These are phyloP conservation scores for Patella caerulea DNA, from an alignment of 2,888 invertebrate genomes.

Conservation along the genomic window DNA sequence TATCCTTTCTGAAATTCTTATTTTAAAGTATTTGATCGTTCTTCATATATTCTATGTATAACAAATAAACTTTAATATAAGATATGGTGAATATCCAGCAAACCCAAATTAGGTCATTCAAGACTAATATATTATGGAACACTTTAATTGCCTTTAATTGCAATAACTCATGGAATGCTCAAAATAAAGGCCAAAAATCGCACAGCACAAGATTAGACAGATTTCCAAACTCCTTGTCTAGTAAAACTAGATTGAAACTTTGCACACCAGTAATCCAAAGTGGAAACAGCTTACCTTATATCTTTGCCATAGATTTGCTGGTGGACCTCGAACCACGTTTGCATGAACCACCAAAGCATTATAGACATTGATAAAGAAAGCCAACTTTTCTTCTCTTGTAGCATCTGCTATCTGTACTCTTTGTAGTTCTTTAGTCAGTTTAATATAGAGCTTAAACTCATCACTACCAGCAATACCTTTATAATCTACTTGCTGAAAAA, in stretches of 20 bases:
- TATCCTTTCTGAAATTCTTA: background rate
- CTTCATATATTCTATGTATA: background rate
- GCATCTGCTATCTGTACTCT: constrained; percentile 61
- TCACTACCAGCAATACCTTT: constrained; percentile 67
- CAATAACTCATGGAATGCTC: too few species aligned
- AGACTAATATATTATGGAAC: too few species aligned
- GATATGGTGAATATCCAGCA: too few species aligned
- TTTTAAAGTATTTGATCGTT: background rate
- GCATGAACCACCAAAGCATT: constrained; percentile 74
- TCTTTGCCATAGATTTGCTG: constrained; percentile 72
- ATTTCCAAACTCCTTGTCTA: too few species aligned
- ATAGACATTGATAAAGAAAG: constrained; percentile 74
- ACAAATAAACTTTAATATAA: background rate
- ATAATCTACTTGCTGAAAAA: constrained; percentile 69
- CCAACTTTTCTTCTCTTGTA: constrained; percentile 69
- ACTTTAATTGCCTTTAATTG: too few species aligned
- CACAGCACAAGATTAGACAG: too few species aligned
- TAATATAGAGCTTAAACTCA: constrained; percentile 67
- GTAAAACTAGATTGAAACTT: too few species aligned
- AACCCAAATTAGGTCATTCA: too few species aligned
- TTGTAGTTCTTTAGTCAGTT: constrained; percentile 68
- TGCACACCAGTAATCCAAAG: too few species aligned
- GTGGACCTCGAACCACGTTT: constrained; percentile 70
- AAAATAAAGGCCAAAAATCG: too few species aligned
- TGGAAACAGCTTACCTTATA: constrained; percentile 65